phyloP scores from a whole-genome alignment of 2,888 invertebrate genomes.

The Sinelater perroti region DNA sequence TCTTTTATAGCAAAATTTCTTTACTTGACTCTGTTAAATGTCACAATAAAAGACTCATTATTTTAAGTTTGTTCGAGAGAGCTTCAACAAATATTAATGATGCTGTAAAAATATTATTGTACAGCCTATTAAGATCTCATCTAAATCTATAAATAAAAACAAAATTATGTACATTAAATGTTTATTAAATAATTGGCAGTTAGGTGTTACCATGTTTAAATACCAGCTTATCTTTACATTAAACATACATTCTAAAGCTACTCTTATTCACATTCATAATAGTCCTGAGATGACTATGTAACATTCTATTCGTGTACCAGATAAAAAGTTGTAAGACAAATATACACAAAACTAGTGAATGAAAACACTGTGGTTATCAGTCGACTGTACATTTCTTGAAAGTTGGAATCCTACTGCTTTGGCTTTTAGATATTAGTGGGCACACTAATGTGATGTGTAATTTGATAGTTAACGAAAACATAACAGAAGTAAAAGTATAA shows the following conservation, averaged over 20 bases:
- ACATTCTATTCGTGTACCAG: conserved; percentile 6
- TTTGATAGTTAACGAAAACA: conserved; percentile 26
- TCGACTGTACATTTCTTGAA: too few species aligned
- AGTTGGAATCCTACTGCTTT: conserved; percentile 26
- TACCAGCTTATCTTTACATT: conserved; percentile 48
- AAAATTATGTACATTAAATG: conserved; percentile 48
- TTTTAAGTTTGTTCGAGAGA: too few species aligned
- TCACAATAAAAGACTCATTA: too few species aligned
- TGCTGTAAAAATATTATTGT: too few species aligned
- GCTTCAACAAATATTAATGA: too few species aligned
- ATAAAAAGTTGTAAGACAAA: conserved; percentile 4
- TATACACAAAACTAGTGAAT: too few species aligned
- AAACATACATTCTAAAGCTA: conserved; percentile 54
- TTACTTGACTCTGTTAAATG: too few species aligned
- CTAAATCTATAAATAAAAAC: background rate
- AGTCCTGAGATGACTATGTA: conserved; percentile 45
- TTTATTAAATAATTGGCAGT: conserved; percentile 60
- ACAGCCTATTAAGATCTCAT: too few species aligned
- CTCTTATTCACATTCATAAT: conserved; percentile 55
- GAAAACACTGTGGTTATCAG: too few species aligned
- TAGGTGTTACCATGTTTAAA: conserved; percentile 51
- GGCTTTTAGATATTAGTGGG: background rate
- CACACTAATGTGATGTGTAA: conserved; percentile 9
- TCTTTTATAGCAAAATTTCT: too few species aligned
- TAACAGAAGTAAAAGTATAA: conserved; percentile 43